phyloP scores from a whole-genome alignment of 2,888 invertebrate genomes.

The Melanchra persicariae region DNA sequence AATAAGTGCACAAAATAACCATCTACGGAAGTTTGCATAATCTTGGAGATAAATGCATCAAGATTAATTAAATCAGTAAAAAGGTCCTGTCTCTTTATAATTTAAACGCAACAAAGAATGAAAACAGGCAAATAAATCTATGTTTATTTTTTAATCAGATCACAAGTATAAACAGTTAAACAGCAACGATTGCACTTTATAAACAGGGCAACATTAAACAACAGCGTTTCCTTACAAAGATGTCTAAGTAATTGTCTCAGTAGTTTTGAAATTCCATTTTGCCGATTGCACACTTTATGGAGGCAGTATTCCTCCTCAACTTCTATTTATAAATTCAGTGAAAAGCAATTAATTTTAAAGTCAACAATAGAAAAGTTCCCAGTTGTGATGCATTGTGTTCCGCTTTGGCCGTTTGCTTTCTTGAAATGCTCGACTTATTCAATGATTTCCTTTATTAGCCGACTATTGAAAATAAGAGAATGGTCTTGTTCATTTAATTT shows the following conservation, averaged over 20 bases:
- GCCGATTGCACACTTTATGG: conserved; percentile 73
- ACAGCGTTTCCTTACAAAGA: conserved; percentile 47
- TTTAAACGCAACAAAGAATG: conserved; percentile 26
- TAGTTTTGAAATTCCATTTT: conserved; percentile 71
- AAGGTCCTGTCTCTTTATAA: conserved; percentile 6
- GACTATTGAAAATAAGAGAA: conserved; percentile 81
- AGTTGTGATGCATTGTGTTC: conserved; percentile 87
- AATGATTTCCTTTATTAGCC: conserved; percentile 88
- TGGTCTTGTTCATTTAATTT: conserved; percentile 72
- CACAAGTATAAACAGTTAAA: conserved; percentile 33
- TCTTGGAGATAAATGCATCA: conserved; percentile 18
- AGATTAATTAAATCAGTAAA: conserved; percentile 29
- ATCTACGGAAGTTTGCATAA: conserved; percentile 15
- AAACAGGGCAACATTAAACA: conserved; percentile 37
- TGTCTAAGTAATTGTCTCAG: conserved; percentile 59
- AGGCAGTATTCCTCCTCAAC: conserved; percentile 72
- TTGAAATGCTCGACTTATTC: conserved; percentile 82
- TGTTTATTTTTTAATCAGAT: conserved; percentile 44
- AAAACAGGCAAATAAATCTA: conserved; percentile 43
- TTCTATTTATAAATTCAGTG: conserved; percentile 80
- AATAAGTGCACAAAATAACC: conserved; percentile 10
- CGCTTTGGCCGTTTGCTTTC: conserved; percentile 85
- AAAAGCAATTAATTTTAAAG: conserved; percentile 88
- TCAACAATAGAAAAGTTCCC: conserved; percentile 88
- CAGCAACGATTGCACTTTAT: conserved; percentile 46